Conservation (phyloP, 30 jellyfish, hydroid and myxozoan genomes). For the Haliclystus octoradiatus region DNA sequence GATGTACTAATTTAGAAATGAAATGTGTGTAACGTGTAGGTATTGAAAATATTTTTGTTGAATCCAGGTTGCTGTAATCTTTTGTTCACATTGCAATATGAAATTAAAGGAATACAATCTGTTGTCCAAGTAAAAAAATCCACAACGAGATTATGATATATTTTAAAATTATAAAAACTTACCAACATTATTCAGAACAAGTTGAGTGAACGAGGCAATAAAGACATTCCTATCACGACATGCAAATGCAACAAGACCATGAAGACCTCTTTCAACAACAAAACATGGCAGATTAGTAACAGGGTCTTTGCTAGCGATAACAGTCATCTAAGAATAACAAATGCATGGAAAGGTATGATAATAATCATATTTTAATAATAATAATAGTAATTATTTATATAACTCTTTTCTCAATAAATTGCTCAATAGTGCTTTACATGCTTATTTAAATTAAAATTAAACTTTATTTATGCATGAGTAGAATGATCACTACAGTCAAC, state of each 20-base stretch:
- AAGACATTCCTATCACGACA: conserved; percentile 41
- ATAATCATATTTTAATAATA: background rate
- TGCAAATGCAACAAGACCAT: conserved; percentile 14
- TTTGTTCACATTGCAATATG: too few species aligned
- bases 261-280: conserved; percentile 21
- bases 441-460: too few species aligned
- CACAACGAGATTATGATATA: too few species aligned
- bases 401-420: background rate
- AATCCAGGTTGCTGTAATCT: background rate
- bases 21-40: background rate
- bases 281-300: conserved; percentile 34
- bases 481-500: background rate
- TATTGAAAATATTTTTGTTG: background rate
- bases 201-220: conserved; percentile 56
- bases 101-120: too few species aligned
- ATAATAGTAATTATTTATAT: too few species aligned
- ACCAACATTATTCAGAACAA: conserved; percentile 62
- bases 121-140: too few species aligned
- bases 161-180: background rate
- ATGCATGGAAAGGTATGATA: too few species aligned
- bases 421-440: background rate
- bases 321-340: conserved; percentile 16
- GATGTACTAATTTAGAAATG: too few species aligned
- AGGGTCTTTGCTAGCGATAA: conserved; percentile 8
- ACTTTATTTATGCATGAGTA: too few species aligned